Evolutionary conservation across 2,888 invertebrate genomes (phyloP), one percentile per base, ranked within the genome.

Genomic region (Oconnorella tubifera): DNA sequence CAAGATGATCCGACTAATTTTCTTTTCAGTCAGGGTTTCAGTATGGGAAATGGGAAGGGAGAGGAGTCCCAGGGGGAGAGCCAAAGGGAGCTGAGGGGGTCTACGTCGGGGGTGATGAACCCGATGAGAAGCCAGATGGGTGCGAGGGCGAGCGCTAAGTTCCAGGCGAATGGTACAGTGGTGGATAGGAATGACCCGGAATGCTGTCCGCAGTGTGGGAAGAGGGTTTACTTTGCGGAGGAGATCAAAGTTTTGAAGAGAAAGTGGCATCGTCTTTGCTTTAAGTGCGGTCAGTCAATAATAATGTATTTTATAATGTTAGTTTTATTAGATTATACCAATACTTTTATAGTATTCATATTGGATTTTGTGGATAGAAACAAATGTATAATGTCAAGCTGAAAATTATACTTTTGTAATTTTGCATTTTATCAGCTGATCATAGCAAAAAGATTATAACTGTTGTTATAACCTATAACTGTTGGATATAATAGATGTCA

Each of bases 161-260:
- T 51, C 25, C 14, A 27, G 25, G 25, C 25, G 23, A 40, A 10
- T 40, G 40, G 40, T 10, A 51, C 53, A 4, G 25, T 6, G 14
- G 53, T 51, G 53, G 53, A 63, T 33, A 32, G 40, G 14, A 33
- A 59, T 33, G 50, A 63, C 40, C 61, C 56, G 10, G 72, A 88
- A 85, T 70, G 91, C 62, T 95, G 94, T 80, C 93, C 93, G 0
- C 87, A 94, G 68, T 96, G 96, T 81, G 91, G 74, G 55, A 84
- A 84, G 69, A 74, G 79, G 33, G 85, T 85, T 31, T 85, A 83
- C 75, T 84, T 84, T 74, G 85, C 85, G 2, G 85, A 85, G 73
- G 84, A 84, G 68, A 78, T 81, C 33, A 78, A 83, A 62, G 84
- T 84, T 3, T 74, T 83, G 33, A 83, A 83, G 31, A 80, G 80